Conservation (phyloP, 1,140 invertebrate species). For the Holcopasites calliopsidis region DNA sequence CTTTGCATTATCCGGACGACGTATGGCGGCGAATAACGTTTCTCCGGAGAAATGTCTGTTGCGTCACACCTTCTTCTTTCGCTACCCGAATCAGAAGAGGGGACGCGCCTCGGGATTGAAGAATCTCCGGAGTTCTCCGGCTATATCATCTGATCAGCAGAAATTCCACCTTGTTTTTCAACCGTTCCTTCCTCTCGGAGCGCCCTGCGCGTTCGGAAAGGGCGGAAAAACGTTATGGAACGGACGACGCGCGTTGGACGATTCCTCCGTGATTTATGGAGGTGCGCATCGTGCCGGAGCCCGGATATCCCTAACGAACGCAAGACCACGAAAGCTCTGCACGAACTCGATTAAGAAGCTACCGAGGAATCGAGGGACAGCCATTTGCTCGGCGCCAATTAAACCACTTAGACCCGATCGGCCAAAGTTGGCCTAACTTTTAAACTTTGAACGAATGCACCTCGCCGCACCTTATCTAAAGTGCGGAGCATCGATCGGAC, state of each 20-base stretch:
- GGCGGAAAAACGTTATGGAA: neutral
- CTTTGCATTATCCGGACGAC: slow-evolving; percentile 61
- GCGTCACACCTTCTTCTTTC: neutral
- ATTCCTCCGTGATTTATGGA: slow-evolving; percentile 20
- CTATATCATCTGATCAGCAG: neutral
- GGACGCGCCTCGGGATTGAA: slow-evolving; percentile 4
- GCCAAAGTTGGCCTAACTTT: slow-evolving; percentile 54
- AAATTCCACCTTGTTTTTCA: neutral
- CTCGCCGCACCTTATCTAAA: slow-evolving; percentile 46
- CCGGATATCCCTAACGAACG: slow-evolving; percentile 49
- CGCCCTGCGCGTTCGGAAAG: neutral
- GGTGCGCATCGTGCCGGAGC: neutral
- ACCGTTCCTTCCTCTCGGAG: neutral
- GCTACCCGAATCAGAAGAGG: no score
- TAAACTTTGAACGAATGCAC: slow-evolving; percentile 54
- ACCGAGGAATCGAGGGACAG: slow-evolving; percentile 50
- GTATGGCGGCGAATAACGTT: slow-evolving; percentile 58
- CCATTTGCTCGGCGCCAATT: slow-evolving; percentile 54
- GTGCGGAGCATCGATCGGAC: slow-evolving; percentile 36
- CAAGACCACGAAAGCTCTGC: slow-evolving; percentile 48
- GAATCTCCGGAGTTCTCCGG: neutral
- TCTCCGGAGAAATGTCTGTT: slow-evolving; percentile 34
- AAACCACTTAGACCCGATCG: slow-evolving; percentile 57
- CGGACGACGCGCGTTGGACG: neutral
- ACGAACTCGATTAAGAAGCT: slow-evolving; percentile 44